phyloP scores from a whole-genome alignment of 2,888 invertebrate genomes.

The Morpho deidamia region DNA sequence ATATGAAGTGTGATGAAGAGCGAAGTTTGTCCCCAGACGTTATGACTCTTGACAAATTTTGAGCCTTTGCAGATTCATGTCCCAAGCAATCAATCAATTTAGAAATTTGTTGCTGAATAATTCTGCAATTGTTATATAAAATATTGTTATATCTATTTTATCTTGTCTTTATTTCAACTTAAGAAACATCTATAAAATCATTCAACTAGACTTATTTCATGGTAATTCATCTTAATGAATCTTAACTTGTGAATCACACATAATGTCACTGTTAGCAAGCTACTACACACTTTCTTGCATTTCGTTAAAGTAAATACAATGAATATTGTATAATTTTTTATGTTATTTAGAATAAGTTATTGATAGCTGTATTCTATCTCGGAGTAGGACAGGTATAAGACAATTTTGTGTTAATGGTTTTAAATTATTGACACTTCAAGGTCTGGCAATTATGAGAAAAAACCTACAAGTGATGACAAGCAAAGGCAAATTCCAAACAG shows the following conservation, averaged over 20 bases:
- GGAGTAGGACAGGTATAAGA: no score
- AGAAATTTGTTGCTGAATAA: slow-evolving; percentile 45
- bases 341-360: no score
- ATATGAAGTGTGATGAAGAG: slow-evolving; percentile 66
- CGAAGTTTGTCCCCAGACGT: slow-evolving; percentile 83
- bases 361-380: no score
- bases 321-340: no score
- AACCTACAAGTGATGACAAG: no score
- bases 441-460: no score
- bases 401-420: no score
- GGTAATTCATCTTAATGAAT: no score
- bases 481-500: no score
- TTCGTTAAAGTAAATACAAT: background rate
- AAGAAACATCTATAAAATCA: background rate
- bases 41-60: slow-evolving; percentile 85
- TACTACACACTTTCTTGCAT: background rate
- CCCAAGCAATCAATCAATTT: slow-evolving; percentile 85
- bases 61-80: slow-evolving; percentile 84
- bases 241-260: no score
- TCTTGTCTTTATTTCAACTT: background rate
- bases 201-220: no score
- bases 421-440: no score
- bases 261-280: background rate
- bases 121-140: slow-evolving; percentile 29
- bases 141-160: background rate